phyloP scores from a whole-genome alignment of 2,113 vertebrate genomes.

The Oncorhynchus kisutch region DNA sequence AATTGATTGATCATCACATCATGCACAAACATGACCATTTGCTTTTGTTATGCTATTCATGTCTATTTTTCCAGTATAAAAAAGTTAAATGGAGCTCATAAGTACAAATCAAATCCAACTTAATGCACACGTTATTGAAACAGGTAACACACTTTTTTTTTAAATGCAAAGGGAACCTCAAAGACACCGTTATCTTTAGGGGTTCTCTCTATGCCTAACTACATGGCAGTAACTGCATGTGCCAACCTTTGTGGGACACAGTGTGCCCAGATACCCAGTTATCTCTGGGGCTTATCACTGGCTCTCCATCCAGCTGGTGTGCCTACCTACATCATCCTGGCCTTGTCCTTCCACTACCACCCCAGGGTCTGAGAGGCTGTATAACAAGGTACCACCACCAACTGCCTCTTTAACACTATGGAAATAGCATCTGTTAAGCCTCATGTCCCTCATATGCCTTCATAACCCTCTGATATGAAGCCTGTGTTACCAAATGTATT shows the following conservation, averaged over 20 bases:
- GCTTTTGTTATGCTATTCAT: too few species aligned
- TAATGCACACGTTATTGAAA: too few species aligned
- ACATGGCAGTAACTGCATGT: neutral
- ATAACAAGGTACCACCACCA: neutral
- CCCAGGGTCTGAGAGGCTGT: neutral
- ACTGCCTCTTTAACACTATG: neutral
- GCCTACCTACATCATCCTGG: neutral
- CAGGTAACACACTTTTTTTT: too few species aligned
- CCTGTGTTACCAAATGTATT: neutral
- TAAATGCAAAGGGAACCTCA: neutral
- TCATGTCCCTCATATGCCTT: too few species aligned
- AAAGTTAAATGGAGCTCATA: too few species aligned
- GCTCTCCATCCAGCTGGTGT: neutral
- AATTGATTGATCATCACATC: neutral
- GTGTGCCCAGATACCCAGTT: slow-evolving; percentile 15
- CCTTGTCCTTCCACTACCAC: slow-evolving; percentile 35
- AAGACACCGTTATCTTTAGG: neutral
- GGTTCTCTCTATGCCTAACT: neutral
- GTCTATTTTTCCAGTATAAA: too few species aligned
- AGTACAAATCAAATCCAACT: too few species aligned
- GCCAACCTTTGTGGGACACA: slow-evolving; percentile 17
- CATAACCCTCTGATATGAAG: neutral
- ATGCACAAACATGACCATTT: neutral
- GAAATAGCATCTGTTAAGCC: neutral
- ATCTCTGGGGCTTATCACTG: slow-evolving; percentile 19